Base-by-base conservation (phyloP, 2,797 vertebrate species). In the Aselliscus stoliczkanus region DNA sequence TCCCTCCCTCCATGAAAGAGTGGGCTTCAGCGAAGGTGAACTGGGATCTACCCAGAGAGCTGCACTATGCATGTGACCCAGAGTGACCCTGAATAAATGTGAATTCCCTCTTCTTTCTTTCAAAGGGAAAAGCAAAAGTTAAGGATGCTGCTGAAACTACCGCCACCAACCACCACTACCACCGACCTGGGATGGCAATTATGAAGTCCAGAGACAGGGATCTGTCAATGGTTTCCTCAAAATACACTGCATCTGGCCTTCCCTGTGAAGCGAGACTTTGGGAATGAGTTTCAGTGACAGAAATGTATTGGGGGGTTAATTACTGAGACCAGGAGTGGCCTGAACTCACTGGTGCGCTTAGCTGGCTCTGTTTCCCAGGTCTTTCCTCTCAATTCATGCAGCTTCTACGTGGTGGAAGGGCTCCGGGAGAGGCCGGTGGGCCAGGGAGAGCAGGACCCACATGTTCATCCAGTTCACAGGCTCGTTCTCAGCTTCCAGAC, bases 11-110 rank as follows among this genome's bases (percentile, higher is more conserved):
- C 67, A 42, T 25, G n/a, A n/a, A n/a, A n/a, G n/a, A n/a, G 42
- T 2, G 20, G 58, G 25, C 31, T 50, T 64, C 18, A 12, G 1
- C 8, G 54, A 60, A 31, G 20, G 4, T 44, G 2, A 47, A 25
- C 0, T 8, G 11, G 52, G 37, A 25, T 4, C 21, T 2, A 13
- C 0, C 5, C 7, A 34, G 60, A 0, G 0, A 18, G 7, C 0
- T 17, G 7, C 21, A 47, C 10, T 0, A 23, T 2, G 15, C 34
- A 0, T 15, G 20, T 15, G 20, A 7, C 15, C 29, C n/a, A 3
- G 23, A 37, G 58, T 47, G 60, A 42, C 31, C 21, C 27, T 56
- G 42, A 4, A 8, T 7, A 72, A 8, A 69, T 6, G 14, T 12
- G 25, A 81, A 15, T 25, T 67, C 5, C 50, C 37, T 81, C 64